These are phyloP conservation scores for Druon quercuslanigerum DNA, from an alignment of 1,140 invertebrate genomes.

Conservation along the genomic window DNA sequence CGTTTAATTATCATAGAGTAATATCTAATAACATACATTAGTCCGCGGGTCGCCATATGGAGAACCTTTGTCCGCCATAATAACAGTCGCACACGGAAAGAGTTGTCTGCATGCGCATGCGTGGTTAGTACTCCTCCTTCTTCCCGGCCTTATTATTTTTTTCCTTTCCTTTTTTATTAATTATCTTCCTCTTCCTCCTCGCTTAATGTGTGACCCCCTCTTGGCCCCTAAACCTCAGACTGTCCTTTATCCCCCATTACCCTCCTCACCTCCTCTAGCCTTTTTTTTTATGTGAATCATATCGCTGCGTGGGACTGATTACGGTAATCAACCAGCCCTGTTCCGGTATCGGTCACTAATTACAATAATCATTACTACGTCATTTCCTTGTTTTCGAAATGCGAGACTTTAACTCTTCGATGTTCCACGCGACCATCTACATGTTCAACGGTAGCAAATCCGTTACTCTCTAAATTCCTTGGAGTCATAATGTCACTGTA, in stretches of 20 bases:
- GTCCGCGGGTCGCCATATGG: slow-evolving; percentile 72
- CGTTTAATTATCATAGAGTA: slow-evolving; percentile 77
- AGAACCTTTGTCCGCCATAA: slow-evolving; percentile 71
- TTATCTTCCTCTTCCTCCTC: slow-evolving; percentile 57
- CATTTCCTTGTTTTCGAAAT: slow-evolving; percentile 64
- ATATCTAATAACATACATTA: slow-evolving; percentile 77
- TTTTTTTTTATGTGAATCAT: slow-evolving; percentile 62
- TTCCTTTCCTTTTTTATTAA: slow-evolving; percentile 41
- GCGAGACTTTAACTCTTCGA: slow-evolving; percentile 46
- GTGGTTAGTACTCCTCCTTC: slow-evolving; percentile 63
- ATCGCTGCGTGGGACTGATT: slow-evolving; percentile 69
- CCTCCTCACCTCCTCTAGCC: background rate
- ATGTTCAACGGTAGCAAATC: slow-evolving; percentile 50
- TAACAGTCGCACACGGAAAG: slow-evolving; percentile 71
- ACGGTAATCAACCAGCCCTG: slow-evolving; percentile 70
- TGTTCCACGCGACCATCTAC: slow-evolving; percentile 57
- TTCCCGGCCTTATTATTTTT: slow-evolving; percentile 58
- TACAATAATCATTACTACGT: slow-evolving; percentile 71
- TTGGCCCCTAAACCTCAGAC: background rate
- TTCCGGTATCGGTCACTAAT: slow-evolving; percentile 71
- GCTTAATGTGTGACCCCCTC: slow-evolving; percentile 14
- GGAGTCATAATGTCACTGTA: no score
- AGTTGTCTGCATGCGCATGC: slow-evolving; percentile 71
- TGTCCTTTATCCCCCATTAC: slow-evolving; percentile 14
- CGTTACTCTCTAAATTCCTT: no score